Percentiles rank a stretch among this genome's conserved stretches.
Evolutionary conservation across 2,797 vertebrate species (phyloP).

Genomic region (Hypotaenidia okinawae): DNA sequence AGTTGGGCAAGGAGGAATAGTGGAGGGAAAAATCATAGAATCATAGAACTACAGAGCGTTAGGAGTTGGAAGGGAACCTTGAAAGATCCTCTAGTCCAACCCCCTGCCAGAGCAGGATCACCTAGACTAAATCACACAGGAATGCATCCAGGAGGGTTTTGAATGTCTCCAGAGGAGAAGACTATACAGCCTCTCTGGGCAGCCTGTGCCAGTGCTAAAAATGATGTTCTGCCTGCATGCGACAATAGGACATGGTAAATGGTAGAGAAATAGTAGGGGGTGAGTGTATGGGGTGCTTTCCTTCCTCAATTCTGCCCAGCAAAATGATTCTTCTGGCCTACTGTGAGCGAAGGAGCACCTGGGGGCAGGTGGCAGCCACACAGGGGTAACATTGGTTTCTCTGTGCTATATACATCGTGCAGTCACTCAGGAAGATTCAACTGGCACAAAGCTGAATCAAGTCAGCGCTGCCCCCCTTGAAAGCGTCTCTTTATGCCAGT

Average conservation of each 20-base stretch:
- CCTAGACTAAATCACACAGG: too few species aligned
- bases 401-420: accelerated
- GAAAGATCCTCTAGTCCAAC: too few species aligned
- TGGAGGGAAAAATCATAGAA: too few species aligned
- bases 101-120: too few species aligned
- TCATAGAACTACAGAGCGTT: too few species aligned
- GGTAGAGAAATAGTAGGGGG: neutral
- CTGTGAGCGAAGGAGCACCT: neutral
- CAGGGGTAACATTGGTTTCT: neutral
- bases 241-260: neutral
- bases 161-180: too few species aligned
- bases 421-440: neutral
- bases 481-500: neutral
- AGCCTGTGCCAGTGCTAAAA: neutral
- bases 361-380: neutral
- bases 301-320: neutral
- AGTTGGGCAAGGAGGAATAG: neutral
- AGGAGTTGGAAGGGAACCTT: too few species aligned
- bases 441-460: neutral
- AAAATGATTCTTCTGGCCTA: neutral
- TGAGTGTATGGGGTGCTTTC: neutral
- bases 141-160: too few species aligned
- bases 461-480: neutral
- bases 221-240: neutral
- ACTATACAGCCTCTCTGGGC: too few species aligned